A percentile compares a stretch with the other conserved stretches of the same genome.
Conservation (phyloP, 2,113 vertebrate species). For the Caloenas nicobarica region DNA sequence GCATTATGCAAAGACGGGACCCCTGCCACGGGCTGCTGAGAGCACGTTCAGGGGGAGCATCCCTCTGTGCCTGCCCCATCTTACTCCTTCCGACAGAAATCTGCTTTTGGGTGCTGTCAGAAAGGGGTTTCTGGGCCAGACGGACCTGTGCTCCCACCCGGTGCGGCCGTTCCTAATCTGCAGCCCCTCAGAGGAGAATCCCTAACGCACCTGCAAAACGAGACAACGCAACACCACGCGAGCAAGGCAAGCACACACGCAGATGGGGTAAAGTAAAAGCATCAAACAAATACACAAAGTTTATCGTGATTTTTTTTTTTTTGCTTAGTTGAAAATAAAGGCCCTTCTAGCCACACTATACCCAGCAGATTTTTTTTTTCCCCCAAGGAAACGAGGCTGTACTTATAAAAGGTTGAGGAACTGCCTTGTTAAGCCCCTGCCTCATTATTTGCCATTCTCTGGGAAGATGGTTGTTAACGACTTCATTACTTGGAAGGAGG, state of each 20-base stretch:
- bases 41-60: accelerated
- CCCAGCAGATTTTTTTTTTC: neutral
- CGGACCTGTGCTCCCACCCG: neutral
- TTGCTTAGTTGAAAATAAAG: neutral
- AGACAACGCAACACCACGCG: accelerated
- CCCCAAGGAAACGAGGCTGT: neutral
- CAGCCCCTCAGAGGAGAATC: neutral
- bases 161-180: accelerated
- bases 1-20: neutral
- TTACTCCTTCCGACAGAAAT: too few species aligned
- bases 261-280: neutral
- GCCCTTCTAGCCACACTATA: neutral
- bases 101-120: neutral
- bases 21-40: neutral
- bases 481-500: neutral
- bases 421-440: neutral
- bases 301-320: neutral
- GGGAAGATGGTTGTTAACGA: neutral
- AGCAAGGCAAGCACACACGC: neutral
- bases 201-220: neutral
- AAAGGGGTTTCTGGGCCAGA: neutral
- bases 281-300: neutral
- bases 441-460: neutral
- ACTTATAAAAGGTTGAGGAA: neutral
- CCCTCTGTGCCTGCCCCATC: neutral